Evolutionary conservation across 2,797 vertebrate species (phyloP).

Genomic region (Crenichthys baileyi): DNA sequence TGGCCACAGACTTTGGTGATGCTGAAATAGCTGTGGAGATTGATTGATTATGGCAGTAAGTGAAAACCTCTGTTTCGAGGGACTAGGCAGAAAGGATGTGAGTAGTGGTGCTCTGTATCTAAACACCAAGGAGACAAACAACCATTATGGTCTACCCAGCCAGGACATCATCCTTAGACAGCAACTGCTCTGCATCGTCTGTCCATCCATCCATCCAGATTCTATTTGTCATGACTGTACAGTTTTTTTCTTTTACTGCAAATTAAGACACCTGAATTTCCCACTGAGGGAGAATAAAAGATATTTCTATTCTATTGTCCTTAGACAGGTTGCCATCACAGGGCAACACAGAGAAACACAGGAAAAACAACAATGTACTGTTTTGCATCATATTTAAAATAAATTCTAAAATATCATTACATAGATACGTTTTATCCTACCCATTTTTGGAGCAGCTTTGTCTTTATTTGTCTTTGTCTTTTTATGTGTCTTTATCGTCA

Average conservation of each 20-base stretch:
- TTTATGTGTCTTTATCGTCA: neutral
- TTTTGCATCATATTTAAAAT: neutral
- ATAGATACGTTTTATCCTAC: neutral
- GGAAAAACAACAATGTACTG: neutral
- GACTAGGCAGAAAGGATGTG: no score
- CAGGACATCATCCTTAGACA: neutral
- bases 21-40: neutral
- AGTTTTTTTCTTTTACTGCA: neutral
- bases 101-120: no score
- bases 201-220: no score
- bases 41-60: neutral
- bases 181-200: neutral
- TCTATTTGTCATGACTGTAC: no score
- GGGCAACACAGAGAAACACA: neutral
- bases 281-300: neutral
- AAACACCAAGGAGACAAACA: no score
- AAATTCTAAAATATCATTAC: neutral
- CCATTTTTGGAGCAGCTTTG: neutral
- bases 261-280: neutral
- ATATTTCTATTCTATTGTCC: neutral
- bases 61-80: no score
- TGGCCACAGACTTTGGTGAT: neutral
- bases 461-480: neutral
- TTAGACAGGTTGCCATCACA: neutral
- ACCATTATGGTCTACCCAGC: no score